Percentiles rank a stretch among this genome's conserved stretches.
Evolutionary conservation across 2,888 invertebrate species (phyloP).

Genomic region (Galeruca laticollis): DNA sequence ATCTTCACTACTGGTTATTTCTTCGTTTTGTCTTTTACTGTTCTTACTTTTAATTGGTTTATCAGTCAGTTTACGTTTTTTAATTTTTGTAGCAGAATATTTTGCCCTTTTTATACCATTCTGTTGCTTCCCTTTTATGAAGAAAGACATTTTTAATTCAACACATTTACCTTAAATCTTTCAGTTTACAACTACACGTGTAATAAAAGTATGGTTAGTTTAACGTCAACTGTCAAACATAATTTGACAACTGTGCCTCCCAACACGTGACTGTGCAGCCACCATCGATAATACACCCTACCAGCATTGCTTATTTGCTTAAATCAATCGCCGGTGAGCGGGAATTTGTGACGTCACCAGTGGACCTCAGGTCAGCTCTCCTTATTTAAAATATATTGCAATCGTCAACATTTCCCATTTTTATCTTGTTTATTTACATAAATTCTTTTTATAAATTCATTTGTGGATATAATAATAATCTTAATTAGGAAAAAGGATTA

Average conservation of each 20-base stretch:
- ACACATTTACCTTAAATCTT: not conserved
- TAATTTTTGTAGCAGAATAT: conserved; percentile 47
- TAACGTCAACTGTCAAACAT: not conserved
- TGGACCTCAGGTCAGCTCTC: too few species aligned
- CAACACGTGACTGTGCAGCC: too few species aligned
- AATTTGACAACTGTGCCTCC: not conserved
- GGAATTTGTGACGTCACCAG: too few species aligned
- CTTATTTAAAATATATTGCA: too few species aligned
- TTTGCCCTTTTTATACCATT: conserved; percentile 50
- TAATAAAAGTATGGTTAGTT: conserved; percentile 24
- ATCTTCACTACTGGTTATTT: conserved; percentile 76
- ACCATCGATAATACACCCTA: too few species aligned
- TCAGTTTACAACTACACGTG: conserved; percentile 29
- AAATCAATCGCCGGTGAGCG: too few species aligned
- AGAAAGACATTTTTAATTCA: conserved; percentile 58
- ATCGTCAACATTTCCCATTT: too few species aligned
- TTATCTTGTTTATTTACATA: too few species aligned
- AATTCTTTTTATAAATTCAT: too few species aligned
- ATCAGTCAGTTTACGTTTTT: conserved; percentile 46
- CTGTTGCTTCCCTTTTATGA: conserved; percentile 58
- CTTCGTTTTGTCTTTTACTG: conserved; percentile 66
- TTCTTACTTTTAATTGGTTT: conserved; percentile 31
- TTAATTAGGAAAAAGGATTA: too few species aligned
- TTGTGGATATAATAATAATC: too few species aligned
- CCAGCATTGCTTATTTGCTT: too few species aligned